phyloP scores from a whole-genome alignment of 2,113 vertebrate genomes.

The Nansenia antarctica region DNA sequence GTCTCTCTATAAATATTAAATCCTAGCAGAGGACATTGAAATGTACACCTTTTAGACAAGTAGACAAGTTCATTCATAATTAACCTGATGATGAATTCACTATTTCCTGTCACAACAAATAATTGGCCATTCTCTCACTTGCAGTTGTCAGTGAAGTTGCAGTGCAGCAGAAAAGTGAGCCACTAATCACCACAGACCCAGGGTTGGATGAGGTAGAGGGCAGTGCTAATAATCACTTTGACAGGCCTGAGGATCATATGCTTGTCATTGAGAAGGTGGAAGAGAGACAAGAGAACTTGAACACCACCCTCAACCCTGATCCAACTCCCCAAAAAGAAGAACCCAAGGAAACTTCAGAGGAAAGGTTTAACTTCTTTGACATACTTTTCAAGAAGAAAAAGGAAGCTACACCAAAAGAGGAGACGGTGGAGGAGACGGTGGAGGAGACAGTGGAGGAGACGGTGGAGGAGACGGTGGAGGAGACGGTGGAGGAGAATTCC shows the following conservation, averaged over 20 bases:
- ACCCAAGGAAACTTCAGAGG: conserved; percentile 6
- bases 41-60: too few species aligned
- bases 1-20: background rate
- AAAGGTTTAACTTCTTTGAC: conserved; percentile 69
- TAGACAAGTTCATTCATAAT: background rate
- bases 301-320: background rate
- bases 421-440: conserved; percentile 44
- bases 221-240: conserved; percentile 60
- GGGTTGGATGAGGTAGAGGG: conserved; percentile 53
- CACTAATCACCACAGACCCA: conserved; percentile 51
- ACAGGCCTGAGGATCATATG: conserved; percentile 9
- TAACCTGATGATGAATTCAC: too few species aligned
- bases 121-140: conserved; percentile 20
- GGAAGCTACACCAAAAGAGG: conserved; percentile 35
- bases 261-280: conserved; percentile 50
- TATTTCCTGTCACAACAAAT: background rate
- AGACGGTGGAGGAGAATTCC: too few species aligned
- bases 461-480: too few species aligned
- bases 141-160: conserved; percentile 65
- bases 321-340: conserved; percentile 21
- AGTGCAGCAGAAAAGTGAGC: conserved; percentile 56
- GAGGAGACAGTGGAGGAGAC: background rate
- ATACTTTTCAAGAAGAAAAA: conserved; percentile 78
- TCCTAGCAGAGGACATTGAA: background rate
- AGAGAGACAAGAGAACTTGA: conserved; percentile 41